A percentile compares a stretch with the other conserved stretches of the same genome.
Conservation (phyloP, 2,888 invertebrate species). For the Melieria crassipennis region DNA sequence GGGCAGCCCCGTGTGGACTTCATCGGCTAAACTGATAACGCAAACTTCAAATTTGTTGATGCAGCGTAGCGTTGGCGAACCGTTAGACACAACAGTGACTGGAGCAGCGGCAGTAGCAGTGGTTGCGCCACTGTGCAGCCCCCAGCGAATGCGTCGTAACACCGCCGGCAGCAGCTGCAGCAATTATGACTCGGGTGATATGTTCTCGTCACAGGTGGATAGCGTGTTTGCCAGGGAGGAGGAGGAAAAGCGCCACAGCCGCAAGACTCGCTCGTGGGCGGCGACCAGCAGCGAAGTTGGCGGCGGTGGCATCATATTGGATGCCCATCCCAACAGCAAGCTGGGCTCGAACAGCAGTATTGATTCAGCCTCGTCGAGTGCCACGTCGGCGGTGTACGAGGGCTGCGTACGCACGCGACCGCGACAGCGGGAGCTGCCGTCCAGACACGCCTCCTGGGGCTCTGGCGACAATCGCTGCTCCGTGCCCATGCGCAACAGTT, state of each 20-base stretch:
- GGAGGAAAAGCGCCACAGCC: conserved; percentile 51
- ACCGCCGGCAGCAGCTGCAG: conserved; percentile 56
- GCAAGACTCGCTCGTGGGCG: conserved; percentile 63
- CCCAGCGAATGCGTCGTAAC: conserved; percentile 43
- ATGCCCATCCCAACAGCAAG: conserved; percentile 36
- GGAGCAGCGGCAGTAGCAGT: conserved; percentile 17
- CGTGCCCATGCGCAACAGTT: conserved; percentile 75
- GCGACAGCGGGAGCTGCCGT: conserved; percentile 71
- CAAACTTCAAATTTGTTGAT: conserved; percentile 56
- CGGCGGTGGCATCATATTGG: conserved; percentile 39
- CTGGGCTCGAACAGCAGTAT: conserved; percentile 50
- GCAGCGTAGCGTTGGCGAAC: no score
- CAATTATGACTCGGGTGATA: conserved; percentile 66
- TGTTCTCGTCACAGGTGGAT: conserved; percentile 77
- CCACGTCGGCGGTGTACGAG: conserved; percentile 71
- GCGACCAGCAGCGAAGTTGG: conserved; percentile 53
- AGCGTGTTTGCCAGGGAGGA: conserved; percentile 78
- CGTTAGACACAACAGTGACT: conserved; percentile 5
- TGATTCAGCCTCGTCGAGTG: conserved; percentile 51
- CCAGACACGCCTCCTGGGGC: conserved; percentile 85
- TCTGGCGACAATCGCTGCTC: conserved; percentile 74
- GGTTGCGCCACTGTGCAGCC: no score
- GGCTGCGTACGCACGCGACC: conserved; percentile 73
- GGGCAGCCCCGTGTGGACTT: conserved; percentile 61
- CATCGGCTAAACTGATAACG: conserved; percentile 62